phyloP scores from a whole-genome alignment of 2,113 vertebrate species.

The Entomyzon cyanotis region DNA sequence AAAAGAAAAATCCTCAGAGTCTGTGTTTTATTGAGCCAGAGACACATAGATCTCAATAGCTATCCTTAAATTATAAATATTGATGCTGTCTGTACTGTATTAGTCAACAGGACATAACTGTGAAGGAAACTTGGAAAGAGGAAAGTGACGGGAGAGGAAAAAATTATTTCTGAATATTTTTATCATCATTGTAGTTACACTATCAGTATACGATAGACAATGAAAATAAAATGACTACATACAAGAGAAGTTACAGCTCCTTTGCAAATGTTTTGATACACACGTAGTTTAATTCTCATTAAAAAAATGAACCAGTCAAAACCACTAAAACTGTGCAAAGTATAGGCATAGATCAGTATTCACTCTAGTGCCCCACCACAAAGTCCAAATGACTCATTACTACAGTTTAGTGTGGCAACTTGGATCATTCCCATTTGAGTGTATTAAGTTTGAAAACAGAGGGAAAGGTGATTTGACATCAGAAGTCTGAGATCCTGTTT shows the following conservation, averaged over 20 bases:
- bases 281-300: not conserved
- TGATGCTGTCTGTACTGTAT: not conserved
- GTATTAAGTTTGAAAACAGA: not conserved
- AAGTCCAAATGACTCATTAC: not conserved
- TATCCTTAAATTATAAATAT: not conserved
- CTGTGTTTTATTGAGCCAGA: not conserved
- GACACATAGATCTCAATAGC: not conserved
- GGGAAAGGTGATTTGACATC: not conserved
- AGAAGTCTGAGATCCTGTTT: not conserved
- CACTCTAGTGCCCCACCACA: not conserved
- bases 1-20: accelerated
- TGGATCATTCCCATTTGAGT: not conserved
- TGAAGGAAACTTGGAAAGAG: not conserved
- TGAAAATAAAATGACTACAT: not conserved
- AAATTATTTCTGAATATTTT: not conserved
- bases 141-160: not conserved
- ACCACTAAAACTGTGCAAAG: not conserved
- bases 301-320: not conserved
- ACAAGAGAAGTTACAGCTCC: not conserved
- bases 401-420: accelerated
- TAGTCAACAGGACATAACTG: not conserved
- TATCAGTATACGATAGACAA: not conserved
- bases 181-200: not conserved
- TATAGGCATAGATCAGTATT: not conserved
- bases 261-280: not conserved